Conservation (phyloP, 2,113 vertebrate species). For the Fukomys damarensis region DNA sequence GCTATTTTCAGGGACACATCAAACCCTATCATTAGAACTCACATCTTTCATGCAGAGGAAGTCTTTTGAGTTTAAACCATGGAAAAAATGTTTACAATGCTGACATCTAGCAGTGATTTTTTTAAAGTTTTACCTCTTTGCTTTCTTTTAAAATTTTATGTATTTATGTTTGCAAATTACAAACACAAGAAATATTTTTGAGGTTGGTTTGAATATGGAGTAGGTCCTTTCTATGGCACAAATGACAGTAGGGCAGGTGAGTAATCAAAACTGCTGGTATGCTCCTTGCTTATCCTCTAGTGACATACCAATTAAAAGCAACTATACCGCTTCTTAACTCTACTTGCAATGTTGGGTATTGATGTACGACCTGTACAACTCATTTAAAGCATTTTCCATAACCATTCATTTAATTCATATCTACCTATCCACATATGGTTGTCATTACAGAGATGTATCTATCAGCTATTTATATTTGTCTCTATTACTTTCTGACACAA, state of each 20-base stretch:
- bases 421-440: background rate
- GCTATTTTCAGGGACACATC: background rate
- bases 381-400: background rate
- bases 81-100: background rate
- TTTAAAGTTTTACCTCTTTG: background rate
- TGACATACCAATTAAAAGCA: constrained; percentile 10
- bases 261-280: background rate
- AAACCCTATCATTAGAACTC: background rate
- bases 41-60: background rate
- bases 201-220: background rate
- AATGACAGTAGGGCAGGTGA: background rate
- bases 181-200: background rate
- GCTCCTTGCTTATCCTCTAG: background rate
- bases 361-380: background rate
- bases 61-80: background rate
- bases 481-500: constrained; percentile 47
- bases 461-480: constrained; percentile 62
- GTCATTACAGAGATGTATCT: constrained; percentile 62
- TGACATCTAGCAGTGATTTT: background rate
- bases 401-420: background rate
- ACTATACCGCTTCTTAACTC: background rate
- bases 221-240: background rate
- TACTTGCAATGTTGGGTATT: background rate
- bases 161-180: background rate
- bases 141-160: background rate